These are phyloP conservation scores for Caradrina clavipalpis DNA, from an alignment of 2,888 invertebrate species.

Conservation along the genomic window DNA sequence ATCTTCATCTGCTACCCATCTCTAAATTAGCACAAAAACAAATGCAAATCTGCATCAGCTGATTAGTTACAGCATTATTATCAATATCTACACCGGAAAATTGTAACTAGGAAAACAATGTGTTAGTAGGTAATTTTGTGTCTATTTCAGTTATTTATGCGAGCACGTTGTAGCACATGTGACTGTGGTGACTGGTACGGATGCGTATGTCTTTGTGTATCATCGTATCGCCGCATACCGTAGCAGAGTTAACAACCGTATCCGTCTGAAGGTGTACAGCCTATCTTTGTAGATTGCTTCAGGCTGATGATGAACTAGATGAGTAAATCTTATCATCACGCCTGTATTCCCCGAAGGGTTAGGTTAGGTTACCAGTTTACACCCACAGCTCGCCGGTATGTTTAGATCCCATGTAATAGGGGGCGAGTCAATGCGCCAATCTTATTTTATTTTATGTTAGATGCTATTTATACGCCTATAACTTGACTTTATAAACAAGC, in stretches of 20 bases:
- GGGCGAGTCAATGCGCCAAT: no score
- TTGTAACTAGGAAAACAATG: conserved; percentile 42
- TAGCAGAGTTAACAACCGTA: conserved; percentile 40
- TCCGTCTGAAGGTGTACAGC: conserved; percentile 28
- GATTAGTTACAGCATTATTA: conserved; percentile 19
- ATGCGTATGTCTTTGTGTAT: conserved; percentile 31
- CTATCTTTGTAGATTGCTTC: conserved; percentile 21
- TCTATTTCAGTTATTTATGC: conserved; percentile 50
- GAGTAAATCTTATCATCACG: background rate
- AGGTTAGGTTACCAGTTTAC: no score
- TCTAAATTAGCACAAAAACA: background rate
- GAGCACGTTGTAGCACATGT: conserved; percentile 48
- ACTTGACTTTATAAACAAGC: no score
- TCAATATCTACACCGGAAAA: conserved; percentile 48
- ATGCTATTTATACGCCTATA: no score
- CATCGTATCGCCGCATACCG: conserved; percentile 11
- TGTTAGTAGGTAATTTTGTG: conserved; percentile 43
- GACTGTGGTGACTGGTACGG: conserved; percentile 36
- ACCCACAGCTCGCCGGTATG: no score
- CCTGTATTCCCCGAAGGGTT: no score
- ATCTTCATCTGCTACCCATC: background rate
- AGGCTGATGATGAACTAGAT: background rate
- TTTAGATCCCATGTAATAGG: no score
- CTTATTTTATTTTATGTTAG: no score
- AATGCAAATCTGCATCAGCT: conserved; percentile 7